Evolutionary conservation across 2,797 vertebrate species (phyloP).

Genomic region (Muscicapa comitata): DNA sequence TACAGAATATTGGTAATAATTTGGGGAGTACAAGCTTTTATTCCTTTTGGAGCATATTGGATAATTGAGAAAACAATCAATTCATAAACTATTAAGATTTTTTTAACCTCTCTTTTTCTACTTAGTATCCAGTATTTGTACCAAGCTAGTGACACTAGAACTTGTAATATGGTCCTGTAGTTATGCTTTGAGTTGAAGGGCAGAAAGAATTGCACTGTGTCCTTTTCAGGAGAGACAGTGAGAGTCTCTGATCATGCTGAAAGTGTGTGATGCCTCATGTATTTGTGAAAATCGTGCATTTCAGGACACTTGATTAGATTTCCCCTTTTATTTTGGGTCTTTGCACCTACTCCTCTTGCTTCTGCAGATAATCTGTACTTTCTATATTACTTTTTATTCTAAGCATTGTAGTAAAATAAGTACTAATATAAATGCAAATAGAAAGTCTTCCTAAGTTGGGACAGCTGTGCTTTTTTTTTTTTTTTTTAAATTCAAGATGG

Average conservation of each 20-base stretch:
- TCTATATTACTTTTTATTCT: slow-evolving; percentile 24
- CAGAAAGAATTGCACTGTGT: neutral
- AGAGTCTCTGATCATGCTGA: neutral
- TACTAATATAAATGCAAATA: neutral
- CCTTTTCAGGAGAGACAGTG: neutral
- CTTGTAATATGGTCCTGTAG: neutral
- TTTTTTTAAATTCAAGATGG: neutral
- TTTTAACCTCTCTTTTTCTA: neutral
- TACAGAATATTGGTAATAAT: neutral
- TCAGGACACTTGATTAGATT: neutral
- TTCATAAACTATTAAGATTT: slow-evolving; percentile 23
- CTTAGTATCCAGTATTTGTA: slow-evolving; percentile 16
- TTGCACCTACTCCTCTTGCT: neutral
- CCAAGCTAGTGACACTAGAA: neutral
- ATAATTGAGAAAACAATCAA: slow-evolving; percentile 29
- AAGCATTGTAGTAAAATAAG: slow-evolving; percentile 5
- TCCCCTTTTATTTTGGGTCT: neutral
- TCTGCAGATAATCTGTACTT: neutral
- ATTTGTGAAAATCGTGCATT: neutral
- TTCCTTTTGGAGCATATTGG: neutral
- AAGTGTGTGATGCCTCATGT: neutral
- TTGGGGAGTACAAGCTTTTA: neutral
- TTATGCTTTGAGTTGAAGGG: neutral
- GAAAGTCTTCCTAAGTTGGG: neutral
- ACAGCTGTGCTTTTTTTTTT: neutral